Evolutionary conservation across 2,888 invertebrate species (phyloP), one percentile per base, ranked within the genome.

Genomic region (Chaetoderma sp.): DNA sequence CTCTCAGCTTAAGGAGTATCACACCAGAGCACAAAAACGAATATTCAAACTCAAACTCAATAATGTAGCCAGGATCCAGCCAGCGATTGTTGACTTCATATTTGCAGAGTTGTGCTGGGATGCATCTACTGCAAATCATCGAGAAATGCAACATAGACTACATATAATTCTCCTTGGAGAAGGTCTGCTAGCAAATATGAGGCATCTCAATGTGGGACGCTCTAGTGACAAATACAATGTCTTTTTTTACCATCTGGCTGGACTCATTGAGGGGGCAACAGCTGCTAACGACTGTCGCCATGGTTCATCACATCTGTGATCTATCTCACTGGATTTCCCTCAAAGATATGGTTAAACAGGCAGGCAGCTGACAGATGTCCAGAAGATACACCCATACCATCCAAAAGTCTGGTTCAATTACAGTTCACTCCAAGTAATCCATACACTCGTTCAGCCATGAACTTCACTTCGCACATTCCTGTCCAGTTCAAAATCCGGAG

Each of bases 371-470:
- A 63, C 1, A 23, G 23, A 52, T 73, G 73, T 64, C 66, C 70
- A n/a, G 63, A 66, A n/a, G 42, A 30, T n/a, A 67, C 70, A 6
- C 59, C 62, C 1, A 49, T 73, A 18, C 73, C 70, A 6, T 70
- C 65, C 10, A 68, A 68, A 47, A 62, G 58, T 21, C 65, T 70
- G 8, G 72, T 69, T 1, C 42, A 69, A 21, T 57, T 73, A 1
- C 73, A 69, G 64, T 71, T 73, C 61, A 44, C 68, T 13, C 70
- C 73, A 32, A 52, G 57, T 13, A 71, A 71, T 28, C 67, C 70
- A 0, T 71, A 71, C 56, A 21, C 56, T 0, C 55, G 45, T 4
- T 36, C 63, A 23, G 69, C 72, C 21, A 47, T 61, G 52, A 68
- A 44, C n/a, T 71, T 71, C 30, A 74, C 69, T 6, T 54, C 56